These are phyloP conservation scores for Anguilla anguilla DNA, from an alignment of 2,797 vertebrate species.

Conservation along the genomic window DNA sequence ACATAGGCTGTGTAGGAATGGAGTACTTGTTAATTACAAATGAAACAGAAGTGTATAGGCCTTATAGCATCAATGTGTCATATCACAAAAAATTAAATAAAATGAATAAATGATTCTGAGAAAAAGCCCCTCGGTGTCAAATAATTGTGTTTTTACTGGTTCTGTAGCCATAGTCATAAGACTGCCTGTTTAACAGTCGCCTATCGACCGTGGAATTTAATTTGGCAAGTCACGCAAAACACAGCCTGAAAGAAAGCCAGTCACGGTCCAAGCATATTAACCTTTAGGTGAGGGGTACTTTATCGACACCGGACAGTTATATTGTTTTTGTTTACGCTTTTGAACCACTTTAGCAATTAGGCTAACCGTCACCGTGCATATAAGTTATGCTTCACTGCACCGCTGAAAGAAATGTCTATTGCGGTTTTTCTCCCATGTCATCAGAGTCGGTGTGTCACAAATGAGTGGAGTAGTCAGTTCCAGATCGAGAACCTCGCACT, in stretches of 20 bases:
- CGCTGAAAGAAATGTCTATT: background rate
- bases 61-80: background rate
- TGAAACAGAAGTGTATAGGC: background rate
- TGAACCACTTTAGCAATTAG: slow-evolving; percentile 12
- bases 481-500: background rate
- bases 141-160: background rate
- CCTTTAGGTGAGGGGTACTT: background rate
- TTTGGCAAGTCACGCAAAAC: background rate
- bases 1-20: background rate
- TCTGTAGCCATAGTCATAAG: background rate
- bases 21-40: background rate
- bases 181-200: background rate
- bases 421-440: background rate
- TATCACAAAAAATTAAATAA: background rate
- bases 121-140: background rate
- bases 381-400: background rate
- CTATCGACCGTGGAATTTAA: background rate
- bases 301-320: background rate
- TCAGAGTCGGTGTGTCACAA: background rate
- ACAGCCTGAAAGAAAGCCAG: background rate
- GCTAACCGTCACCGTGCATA: background rate
- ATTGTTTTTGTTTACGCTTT: slow-evolving; percentile 9
- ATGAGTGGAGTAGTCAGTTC: background rate
- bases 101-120: background rate
- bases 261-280: background rate